Percentiles rank a stretch among this genome's conserved stretches.
Evolutionary conservation across 1,140 invertebrate species (phyloP).

Genomic region (Drosophila trapezifrons): DNA sequence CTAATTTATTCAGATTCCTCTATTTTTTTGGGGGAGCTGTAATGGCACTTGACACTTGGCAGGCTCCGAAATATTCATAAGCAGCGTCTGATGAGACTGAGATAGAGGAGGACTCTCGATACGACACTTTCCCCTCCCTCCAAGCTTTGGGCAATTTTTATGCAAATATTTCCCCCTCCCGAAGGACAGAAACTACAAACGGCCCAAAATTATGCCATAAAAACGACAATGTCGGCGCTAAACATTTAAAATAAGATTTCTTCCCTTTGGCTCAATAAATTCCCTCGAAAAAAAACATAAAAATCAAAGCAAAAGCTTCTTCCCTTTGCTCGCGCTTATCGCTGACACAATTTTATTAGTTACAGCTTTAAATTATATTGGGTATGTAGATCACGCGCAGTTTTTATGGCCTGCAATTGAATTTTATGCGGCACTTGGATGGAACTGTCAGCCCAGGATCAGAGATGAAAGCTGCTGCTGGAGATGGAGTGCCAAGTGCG

Average conservation of each 20-base stretch:
- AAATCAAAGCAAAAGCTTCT: constrained; percentile 74
- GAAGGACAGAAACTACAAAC: constrained; percentile 57
- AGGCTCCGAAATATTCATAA: constrained; percentile 74
- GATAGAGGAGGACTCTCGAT: constrained; percentile 33
- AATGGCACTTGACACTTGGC: constrained; percentile 65
- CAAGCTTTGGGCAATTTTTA: constrained; percentile 62
- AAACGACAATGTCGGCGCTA: constrained; percentile 60
- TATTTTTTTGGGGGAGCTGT: neutral
- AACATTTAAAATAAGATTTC: constrained; percentile 75
- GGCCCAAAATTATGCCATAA: constrained; percentile 66
- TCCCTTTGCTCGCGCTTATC: constrained; percentile 51
- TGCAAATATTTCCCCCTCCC: constrained; percentile 51
- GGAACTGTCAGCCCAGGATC: constrained; percentile 3
- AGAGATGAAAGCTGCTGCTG: neutral
- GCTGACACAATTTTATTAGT: constrained; percentile 71
- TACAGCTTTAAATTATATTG: constrained; percentile 76
- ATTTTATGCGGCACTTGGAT: constrained; percentile 57
- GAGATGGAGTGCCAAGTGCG: constrained; percentile 2
- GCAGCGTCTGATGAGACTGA: constrained; percentile 57
- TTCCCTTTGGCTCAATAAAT: constrained; percentile 60
- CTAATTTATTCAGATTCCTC: constrained; percentile 73
- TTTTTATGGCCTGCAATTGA: constrained; percentile 75
- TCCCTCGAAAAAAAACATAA: constrained; percentile 53
- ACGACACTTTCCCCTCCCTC: constrained; percentile 20
- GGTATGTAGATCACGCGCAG: constrained; percentile 71